Percentiles rank a stretch among this genome's conserved stretches.
phyloP scores from a whole-genome alignment of 2,113 vertebrate genomes.

The Blennius ocellaris region DNA sequence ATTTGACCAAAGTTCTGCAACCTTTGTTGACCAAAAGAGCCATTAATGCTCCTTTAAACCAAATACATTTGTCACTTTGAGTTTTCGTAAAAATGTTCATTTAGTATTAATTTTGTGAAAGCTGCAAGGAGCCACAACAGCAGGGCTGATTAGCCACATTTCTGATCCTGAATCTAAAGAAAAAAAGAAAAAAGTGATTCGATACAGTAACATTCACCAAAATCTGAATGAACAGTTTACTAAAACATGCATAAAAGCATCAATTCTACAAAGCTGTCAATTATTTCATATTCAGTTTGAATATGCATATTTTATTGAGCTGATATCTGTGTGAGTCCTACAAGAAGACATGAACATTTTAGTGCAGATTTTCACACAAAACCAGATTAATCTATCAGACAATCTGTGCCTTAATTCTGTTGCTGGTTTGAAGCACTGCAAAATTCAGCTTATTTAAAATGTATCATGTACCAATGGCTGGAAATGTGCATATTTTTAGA shows the following conservation, averaged over 20 bases:
- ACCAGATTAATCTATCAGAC: constrained; percentile 20
- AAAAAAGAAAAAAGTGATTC: too few species aligned
- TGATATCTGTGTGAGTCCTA: background rate
- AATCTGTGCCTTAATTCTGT: constrained; percentile 49
- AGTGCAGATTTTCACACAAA: constrained; percentile 6
- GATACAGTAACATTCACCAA: too few species aligned
- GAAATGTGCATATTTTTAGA: constrained; percentile 1
- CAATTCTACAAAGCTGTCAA: background rate
- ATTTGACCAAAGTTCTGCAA: too few species aligned
- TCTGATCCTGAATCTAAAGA: too few species aligned
- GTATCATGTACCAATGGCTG: constrained; percentile 1
- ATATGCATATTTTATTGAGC: background rate
- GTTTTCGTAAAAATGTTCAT: too few species aligned
- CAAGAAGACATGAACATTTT: constrained; percentile 2
- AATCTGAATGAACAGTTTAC: constrained; percentile 1
- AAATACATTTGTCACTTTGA: too few species aligned
- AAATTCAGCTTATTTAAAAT: constrained; percentile 46
- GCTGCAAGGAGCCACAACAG: too few species aligned
- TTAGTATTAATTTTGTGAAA: too few species aligned
- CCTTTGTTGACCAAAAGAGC: too few species aligned
- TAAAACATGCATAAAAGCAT: constrained; percentile 6
- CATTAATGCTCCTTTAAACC: too few species aligned
- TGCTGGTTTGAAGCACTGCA: constrained; percentile 42
- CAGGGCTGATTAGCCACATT: too few species aligned
- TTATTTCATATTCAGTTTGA: background rate